Evolutionary conservation across 92 coral and sea anemone genomes (phyloP).

Genomic region (Palythoa caribaeorum): DNA sequence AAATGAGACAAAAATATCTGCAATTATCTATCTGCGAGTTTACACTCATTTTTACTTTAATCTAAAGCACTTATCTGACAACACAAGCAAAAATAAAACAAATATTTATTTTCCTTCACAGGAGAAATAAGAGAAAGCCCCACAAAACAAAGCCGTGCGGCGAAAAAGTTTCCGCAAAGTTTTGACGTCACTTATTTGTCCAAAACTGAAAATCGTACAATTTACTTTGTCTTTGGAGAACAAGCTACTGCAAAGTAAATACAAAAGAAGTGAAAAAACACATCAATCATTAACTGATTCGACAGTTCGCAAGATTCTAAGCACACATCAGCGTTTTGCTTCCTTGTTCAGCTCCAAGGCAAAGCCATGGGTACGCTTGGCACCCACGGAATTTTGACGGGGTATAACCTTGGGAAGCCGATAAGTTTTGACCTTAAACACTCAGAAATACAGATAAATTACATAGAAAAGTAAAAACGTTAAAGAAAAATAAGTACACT

Average conservation of each 20-base stretch:
- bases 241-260: background rate
- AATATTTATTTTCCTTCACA: background rate
- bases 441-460: background rate
- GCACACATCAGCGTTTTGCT: background rate
- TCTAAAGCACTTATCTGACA: background rate
- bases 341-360: constrained; percentile 1
- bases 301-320: background rate
- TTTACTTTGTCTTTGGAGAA: background rate
- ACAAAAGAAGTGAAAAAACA: background rate
- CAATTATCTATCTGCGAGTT: background rate
- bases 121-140: background rate
- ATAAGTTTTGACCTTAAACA: background rate
- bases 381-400: constrained; percentile 43
- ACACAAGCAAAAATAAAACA: background rate
- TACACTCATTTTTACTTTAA: background rate
- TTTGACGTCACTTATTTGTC: constrained; percentile 6
- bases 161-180: background rate
- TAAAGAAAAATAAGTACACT: background rate
- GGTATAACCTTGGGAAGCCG: constrained; percentile 40
- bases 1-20: background rate
- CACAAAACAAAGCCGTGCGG: background rate
- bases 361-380: constrained; percentile 20
- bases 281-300: background rate
- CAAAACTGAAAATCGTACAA: background rate
- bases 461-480: background rate